Evolutionary conservation across 2,113 vertebrate genomes (phyloP), one percentile per base, ranked within the genome.

Genomic region (Xiphias gladius): DNA sequence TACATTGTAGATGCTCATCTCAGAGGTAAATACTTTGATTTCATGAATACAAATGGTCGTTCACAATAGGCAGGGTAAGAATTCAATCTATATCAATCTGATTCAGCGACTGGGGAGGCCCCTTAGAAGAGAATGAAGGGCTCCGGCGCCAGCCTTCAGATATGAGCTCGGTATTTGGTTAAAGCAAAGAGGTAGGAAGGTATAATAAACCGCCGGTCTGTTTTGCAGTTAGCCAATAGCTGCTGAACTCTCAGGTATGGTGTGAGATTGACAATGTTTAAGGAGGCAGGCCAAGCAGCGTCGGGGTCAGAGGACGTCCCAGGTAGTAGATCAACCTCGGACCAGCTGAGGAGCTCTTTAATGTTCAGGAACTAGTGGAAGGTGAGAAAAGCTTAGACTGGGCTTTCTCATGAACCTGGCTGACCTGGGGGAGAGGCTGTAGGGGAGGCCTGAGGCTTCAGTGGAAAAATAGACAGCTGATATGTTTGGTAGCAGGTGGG

Each of bases 311-410:
- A 83, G 79, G 82, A 91, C 69, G 83, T 92, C 88, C 81, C 87
- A 89, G 82, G 87, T 86, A 91, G 78, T 80, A 84, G 87, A 88
- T 91, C 89, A 86, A 90, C 88, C 92, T 65, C 82, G 73, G 85
- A 81, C 86, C 75, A 85, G 79, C 84, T 22, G 63, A 86, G 79
- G 91, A 92, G 77, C 86, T 88, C 85, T 92, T 93, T 93, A 91
- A 94, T 91, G 94, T 94, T 62, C 68, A 72, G 86, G 89, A 92
- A 79, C 57, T 68, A 59, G 89, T 67, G 63, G 86, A 91, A 95
- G 95, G 95, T 95, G 96, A 95, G 95, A 96, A 96, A 94, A 76
- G 90, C 78, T 79, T 82, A 81, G 39, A 30, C 0, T 0, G 87
- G 82, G 82, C 55, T 83, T 96, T 96, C 95, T 95, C 95, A 94